A percentile compares a stretch with the other conserved stretches of the same genome.
Conservation (phyloP, 2,113 vertebrate species). For the Mastomys coucha region DNA sequence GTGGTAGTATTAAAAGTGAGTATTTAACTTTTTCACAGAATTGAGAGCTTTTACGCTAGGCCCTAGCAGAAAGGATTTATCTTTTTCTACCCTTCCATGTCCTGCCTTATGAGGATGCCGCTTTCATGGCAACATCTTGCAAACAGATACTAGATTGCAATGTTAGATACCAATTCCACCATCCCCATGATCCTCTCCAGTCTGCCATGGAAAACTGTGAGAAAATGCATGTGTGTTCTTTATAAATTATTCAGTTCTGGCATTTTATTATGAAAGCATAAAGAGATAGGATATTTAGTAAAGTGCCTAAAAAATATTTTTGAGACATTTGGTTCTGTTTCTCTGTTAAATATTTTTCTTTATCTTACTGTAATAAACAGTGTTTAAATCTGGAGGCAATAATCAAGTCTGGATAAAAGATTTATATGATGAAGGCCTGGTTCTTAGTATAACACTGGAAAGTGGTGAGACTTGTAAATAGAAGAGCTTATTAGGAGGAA, state of each 20-base stretch:
- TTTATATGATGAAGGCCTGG: background rate
- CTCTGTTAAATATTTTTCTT: background rate
- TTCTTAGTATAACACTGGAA: background rate
- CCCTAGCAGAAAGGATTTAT: background rate
- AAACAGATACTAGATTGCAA: background rate
- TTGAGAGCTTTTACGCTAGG: background rate
- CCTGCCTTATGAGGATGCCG: background rate
- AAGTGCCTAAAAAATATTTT: background rate
- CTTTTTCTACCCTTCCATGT: background rate
- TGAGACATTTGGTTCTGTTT: slow-evolving; percentile 2
- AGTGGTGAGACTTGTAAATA: background rate
- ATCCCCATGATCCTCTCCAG: background rate
- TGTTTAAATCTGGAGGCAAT: background rate
- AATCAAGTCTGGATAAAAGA: background rate
- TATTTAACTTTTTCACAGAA: background rate
- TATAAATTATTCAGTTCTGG: background rate
- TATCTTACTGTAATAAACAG: background rate
- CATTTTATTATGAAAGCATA: background rate
- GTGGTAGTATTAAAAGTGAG: background rate
- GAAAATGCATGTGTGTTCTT: background rate
- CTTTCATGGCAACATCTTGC: background rate
- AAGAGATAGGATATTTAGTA: background rate
- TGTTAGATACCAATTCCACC: background rate
- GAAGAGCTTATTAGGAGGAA: too few species aligned
- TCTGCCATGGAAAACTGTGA: background rate